Evolutionary conservation across 1,140 invertebrate species (phyloP), one percentile per base, ranked within the genome.

Genomic region (Calliopsis andreniformis): DNA sequence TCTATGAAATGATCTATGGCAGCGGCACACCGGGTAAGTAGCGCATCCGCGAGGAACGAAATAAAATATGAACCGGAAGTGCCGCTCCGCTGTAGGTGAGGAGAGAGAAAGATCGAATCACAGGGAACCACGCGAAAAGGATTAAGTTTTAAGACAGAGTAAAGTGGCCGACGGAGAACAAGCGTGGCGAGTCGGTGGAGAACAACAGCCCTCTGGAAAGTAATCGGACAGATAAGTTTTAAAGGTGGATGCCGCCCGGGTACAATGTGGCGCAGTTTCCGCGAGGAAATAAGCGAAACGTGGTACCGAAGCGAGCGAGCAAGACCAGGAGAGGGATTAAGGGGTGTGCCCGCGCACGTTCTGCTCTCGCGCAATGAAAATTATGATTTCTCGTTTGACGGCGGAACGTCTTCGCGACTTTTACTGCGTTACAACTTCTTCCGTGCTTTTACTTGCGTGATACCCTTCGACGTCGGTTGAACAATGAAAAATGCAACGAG

Each of bases 381-480:
- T 90, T 91, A 89, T 87, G 84, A 87, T 86, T 85, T 63, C 78
- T 88, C 87, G 86, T 88, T 89, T 86, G 86, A 69, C 69, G 56
- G 30, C 39, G 64, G 10, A 70, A 55, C 59, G 4, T 81, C 47
- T 49, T 35, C 55, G 49, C 39, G n/a, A 56, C 49, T 61, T 45
- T 32, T 35, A 0, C 8, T n/a, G 39, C 23, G n/a, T 66, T 56
- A 66, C 28, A 8, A 25, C 55, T 0, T 5, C 0, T 8, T 23
- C 51, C 28, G 43, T 8, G 25, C 28, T 56, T 73, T 55, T 35
- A 73, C 28, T 45, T 1, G 25, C n/a, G 39, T n/a, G 28, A 35
- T 56, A 35, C 43, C 12, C 25, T 12, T 8, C n/a, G 23, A 51
- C 20, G 6, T 49, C 18, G 5, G n/a, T 12, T 18, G 23, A 42